Evolutionary conservation across 2,888 invertebrate species (phyloP).

Genomic region (Yponomeuta malinellus): DNA sequence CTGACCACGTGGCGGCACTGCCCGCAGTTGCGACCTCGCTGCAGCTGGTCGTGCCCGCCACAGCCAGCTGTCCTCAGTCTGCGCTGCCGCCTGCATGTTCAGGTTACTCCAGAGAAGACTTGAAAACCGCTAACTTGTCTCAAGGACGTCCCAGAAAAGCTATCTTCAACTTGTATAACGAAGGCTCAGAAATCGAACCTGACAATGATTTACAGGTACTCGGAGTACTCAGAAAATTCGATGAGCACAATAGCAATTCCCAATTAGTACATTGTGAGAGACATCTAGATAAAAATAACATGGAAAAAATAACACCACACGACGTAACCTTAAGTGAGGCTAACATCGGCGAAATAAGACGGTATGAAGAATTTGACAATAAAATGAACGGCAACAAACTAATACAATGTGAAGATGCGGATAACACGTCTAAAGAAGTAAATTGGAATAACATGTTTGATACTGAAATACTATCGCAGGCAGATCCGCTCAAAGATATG

Average conservation of each 20-base stretch:
- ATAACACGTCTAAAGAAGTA: constrained; percentile 21
- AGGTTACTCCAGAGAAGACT: neutral
- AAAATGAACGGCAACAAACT: neutral
- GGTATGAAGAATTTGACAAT: neutral
- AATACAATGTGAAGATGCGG: neutral
- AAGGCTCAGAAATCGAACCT: neutral
- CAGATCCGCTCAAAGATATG: neutral
- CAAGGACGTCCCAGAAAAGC: neutral
- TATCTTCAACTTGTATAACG: neutral
- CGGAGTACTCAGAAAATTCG: neutral
- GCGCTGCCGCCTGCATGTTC: neutral
- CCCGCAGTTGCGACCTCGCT: too few relatives aligned
- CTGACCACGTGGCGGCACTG: too few relatives aligned
- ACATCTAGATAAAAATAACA: neutral
- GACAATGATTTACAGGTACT: neutral
- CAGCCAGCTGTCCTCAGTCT: too few relatives aligned
- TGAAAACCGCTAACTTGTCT: neutral
- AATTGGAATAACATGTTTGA: constrained; percentile 55
- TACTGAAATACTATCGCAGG: constrained; percentile 35
- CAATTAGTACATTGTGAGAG: neutral
- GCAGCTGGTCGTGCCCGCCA: too few relatives aligned
- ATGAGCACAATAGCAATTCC: neutral
- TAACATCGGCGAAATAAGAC: neutral
- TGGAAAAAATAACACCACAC: neutral
- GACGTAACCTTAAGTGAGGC: neutral